A percentile compares a stretch with the other conserved stretches of the same genome.
These are phyloP conservation scores for Scyliorhinus canicula DNA, from an alignment of 2,797 vertebrate genomes.

Conservation along the genomic window DNA sequence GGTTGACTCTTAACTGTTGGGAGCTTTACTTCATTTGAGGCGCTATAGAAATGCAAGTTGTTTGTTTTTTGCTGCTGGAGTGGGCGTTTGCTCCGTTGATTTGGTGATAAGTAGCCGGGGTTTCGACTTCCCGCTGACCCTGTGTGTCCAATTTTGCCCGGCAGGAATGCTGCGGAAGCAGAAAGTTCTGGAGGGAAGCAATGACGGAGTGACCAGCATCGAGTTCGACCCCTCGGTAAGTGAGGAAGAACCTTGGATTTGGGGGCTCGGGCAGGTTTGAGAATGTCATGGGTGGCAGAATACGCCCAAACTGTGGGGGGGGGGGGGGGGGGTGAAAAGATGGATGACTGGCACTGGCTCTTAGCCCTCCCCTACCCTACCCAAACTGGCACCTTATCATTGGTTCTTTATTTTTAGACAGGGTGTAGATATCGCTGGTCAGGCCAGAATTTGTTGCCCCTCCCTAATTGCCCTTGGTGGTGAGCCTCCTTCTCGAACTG, in stretches of 20 bases:
- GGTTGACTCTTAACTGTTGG: too few relatives aligned
- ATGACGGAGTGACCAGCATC: constrained; percentile 72
- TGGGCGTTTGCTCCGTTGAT: too few relatives aligned
- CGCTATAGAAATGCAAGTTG: background rate
- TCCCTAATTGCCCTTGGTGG: too few relatives aligned
- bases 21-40: background rate
- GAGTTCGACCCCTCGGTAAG: constrained; percentile 72
- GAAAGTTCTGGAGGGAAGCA: constrained; percentile 67
- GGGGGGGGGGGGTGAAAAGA: too few relatives aligned
- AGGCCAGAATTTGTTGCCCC: too few relatives aligned
- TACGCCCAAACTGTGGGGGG: too few relatives aligned
- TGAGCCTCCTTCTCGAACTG: too few relatives aligned
- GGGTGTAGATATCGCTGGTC: too few relatives aligned
- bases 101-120: background rate
- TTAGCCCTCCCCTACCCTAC: background rate
- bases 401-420: too few relatives aligned
- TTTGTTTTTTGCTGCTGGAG: background rate
- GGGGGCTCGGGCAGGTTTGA: too few relatives aligned
- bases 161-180: constrained; percentile 62
- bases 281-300: too few relatives aligned
- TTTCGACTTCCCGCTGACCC: background rate
- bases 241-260: background rate
- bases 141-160: constrained; percentile 26
- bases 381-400: background rate
- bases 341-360: too few relatives aligned